Percentiles rank a stretch among this genome's conserved stretches.
phyloP scores from a whole-genome alignment of 2,797 vertebrate genomes.

The Heliangelus exortis region DNA sequence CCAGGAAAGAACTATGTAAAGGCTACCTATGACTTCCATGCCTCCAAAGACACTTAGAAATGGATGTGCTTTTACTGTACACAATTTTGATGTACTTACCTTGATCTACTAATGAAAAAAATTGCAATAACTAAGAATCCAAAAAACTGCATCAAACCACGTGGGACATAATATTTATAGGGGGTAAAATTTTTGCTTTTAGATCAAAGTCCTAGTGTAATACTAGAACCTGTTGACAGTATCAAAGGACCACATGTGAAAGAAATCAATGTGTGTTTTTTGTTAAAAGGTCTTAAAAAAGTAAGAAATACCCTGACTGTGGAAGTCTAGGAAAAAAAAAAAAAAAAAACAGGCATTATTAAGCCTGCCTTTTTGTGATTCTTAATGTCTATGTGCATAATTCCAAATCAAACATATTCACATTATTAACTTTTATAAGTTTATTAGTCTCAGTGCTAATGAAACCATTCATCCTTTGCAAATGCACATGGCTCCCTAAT shows the following conservation, averaged over 20 bases:
- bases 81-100: background rate
- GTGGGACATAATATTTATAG: conserved; percentile 9
- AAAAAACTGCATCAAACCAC: background rate
- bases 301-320: background rate
- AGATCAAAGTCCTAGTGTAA: conserved; percentile 6
- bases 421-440: conserved; percentile 88
- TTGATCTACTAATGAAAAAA: background rate
- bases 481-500: conserved; percentile 81
- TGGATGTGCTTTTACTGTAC: background rate
- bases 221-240: conserved; percentile 41
- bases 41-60: background rate
- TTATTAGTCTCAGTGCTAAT: conserved; percentile 85
- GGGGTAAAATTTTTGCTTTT: background rate
- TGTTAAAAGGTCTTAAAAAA: conserved; percentile 27
- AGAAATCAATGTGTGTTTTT: conserved; percentile 13
- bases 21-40: background rate
- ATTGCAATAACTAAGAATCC: background rate
- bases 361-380: conserved; percentile 63
- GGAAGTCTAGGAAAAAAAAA: background rate
- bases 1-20: background rate
- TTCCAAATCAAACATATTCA: conserved; percentile 87
- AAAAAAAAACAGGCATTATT: background rate
- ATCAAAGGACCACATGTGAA: background rate
- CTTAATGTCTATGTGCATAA: conserved; percentile 77
- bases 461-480: conserved; percentile 84